Conservation (phyloP, 2,888 invertebrate genomes). For the Abrostola tripartita region DNA sequence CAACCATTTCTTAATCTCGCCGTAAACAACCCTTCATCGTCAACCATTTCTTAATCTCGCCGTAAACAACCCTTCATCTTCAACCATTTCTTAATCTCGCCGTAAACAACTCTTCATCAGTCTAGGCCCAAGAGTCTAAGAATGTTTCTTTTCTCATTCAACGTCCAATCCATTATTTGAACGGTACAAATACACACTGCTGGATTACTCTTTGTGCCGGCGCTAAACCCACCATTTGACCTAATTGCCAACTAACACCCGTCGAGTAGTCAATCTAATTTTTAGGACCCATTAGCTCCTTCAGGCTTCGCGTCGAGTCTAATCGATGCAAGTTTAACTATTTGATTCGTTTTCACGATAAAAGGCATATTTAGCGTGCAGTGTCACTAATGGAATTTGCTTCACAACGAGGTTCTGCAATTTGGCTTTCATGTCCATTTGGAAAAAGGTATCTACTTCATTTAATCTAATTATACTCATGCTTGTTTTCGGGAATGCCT, state of each 20-base stretch:
- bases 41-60: too few species aligned
- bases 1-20: too few species aligned
- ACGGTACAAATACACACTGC: constrained; percentile 22
- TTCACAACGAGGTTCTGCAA: too few species aligned
- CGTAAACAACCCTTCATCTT: too few species aligned
- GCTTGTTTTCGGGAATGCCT: too few species aligned
- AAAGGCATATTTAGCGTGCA: constrained; percentile 5
- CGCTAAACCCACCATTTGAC: constrained; percentile 51
- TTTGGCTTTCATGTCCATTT: too few species aligned
- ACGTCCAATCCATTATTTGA: background rate
- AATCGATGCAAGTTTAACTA: constrained; percentile 55
- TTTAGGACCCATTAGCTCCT: constrained; percentile 59
- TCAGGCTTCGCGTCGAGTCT: constrained; percentile 39
- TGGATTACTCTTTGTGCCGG: constrained; percentile 35
- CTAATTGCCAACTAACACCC: constrained; percentile 71
- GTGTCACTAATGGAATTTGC: background rate
- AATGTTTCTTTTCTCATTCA: background rate
- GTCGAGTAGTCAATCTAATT: constrained; percentile 63
- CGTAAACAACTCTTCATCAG: background rate
- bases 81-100: too few species aligned
- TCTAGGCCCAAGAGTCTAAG: background rate
- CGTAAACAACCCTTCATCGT: background rate
- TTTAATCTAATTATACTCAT: too few species aligned
- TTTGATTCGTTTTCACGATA: constrained; percentile 46
- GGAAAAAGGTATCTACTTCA: too few species aligned